Evolutionary conservation across 2,113 vertebrate species (phyloP), one percentile per base, ranked within the genome.

Genomic region (Mellivora capensis): DNA sequence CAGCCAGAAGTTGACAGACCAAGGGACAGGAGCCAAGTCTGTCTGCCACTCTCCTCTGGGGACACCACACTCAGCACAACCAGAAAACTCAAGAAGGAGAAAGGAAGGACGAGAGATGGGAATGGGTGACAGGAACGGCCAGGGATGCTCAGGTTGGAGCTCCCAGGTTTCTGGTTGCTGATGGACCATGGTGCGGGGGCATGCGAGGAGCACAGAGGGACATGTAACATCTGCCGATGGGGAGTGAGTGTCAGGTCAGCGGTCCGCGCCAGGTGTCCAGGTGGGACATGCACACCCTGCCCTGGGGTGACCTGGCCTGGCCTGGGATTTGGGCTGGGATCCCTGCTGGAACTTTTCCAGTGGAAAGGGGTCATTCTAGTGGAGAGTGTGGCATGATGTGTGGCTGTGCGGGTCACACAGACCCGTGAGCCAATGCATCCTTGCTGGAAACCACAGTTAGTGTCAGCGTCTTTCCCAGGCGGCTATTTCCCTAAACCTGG

Each of bases 1-100:
- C 0, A 29, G 27, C 4, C 14, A 7, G 23, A 21, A 8, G 9
- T 0, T 17, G 23, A 21, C 7, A 4, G 17, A 0, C 0, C 0
- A 4, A 11, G 59, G 23, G 14, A 31, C 62, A 76, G 42, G 14
- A 13, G 1, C 23, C 4, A 0, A 0, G 0, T 18, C 31, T 10
- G 12, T 12, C 52, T 3, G 27, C 27, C 2, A 8, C 49, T 0
- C 21, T 62, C 31, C 23, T 54, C 7, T 0, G 18, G 62, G 6
- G 29, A 5, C 59, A 29, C 17, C 20, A 2, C 0, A 1, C 14
- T 27, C 31, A 0, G 29, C 7, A 12, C 23, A 11, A 15, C 4
- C 3, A 15, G 44, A 44, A 47, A 15, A 29, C 13, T 0, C 31
- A 14, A 1, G 39, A 0, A 18, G 20, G 20, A 8, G 1, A 2